Evolutionary conservation across 1,140 invertebrate genomes (phyloP).

Genomic region (Platyura marginata): DNA sequence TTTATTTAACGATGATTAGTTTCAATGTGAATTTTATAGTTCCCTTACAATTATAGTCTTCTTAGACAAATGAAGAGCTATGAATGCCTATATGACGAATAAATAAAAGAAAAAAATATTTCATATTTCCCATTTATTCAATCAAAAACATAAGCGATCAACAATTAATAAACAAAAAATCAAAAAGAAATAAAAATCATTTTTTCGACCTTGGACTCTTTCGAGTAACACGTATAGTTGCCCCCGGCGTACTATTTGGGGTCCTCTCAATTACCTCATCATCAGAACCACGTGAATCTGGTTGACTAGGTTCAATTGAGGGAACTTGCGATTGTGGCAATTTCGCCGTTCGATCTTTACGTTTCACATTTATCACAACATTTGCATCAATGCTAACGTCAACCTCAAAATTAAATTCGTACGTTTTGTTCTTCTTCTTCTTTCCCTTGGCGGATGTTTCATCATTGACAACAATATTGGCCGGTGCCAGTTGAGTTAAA

Average conservation of each 20-base stretch:
- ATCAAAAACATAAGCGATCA: no score
- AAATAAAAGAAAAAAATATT: no score
- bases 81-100: no score
- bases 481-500: neutral
- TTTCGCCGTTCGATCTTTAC: slow-evolving; percentile 11
- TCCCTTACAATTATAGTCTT: no score
- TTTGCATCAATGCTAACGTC: slow-evolving; percentile 23
- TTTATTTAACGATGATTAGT: no score
- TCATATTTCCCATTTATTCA: no score
- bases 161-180: no score
- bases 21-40: no score
- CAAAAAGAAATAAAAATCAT: no score
- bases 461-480: neutral
- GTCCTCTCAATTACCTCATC: neutral
- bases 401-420: slow-evolving; percentile 22
- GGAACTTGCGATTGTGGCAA: no score
- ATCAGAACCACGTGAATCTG: neutral
- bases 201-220: neutral
- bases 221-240: neutral
- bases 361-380: slow-evolving; percentile 22
- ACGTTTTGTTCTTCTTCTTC: slow-evolving; percentile 11
- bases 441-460: neutral
- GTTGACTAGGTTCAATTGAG: no score
- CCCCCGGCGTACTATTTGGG: neutral
- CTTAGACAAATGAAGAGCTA: no score